phyloP scores from a whole-genome alignment of 2,113 vertebrate genomes.

The Heterochromis multidens region DNA sequence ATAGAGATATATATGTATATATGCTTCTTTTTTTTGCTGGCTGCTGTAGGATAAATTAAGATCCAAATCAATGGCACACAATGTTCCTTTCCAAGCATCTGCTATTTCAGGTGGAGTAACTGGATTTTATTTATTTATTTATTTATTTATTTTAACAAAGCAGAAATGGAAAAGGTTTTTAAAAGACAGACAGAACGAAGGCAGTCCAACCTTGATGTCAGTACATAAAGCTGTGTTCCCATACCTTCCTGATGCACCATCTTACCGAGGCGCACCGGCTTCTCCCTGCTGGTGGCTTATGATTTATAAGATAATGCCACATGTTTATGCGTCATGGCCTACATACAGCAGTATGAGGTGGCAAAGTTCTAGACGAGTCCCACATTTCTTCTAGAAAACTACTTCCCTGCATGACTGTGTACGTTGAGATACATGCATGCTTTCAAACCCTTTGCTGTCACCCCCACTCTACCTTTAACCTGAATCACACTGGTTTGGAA shows the following conservation, averaged over 20 bases:
- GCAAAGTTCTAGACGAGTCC: background rate
- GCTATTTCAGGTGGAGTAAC: constrained; percentile 29
- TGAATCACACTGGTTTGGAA: constrained; percentile 32
- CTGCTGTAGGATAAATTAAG: background rate
- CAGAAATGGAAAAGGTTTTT: background rate
- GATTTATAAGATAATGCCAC: constrained; percentile 6
- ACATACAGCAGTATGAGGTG: background rate
- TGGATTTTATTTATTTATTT: background rate
- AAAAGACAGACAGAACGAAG: background rate
- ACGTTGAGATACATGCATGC: background rate
- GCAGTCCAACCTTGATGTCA: background rate
- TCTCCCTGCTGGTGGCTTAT: background rate
- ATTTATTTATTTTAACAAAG: background rate
- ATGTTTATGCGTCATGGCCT: background rate
- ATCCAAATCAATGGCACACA: background rate
- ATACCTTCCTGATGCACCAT: background rate
- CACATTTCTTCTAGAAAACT: background rate
- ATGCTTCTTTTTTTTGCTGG: background rate
- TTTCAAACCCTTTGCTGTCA: constrained; percentile 4
- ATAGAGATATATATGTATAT: background rate
- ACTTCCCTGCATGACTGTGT: background rate
- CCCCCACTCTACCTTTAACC: constrained; percentile 15
- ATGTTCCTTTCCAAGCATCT: background rate
- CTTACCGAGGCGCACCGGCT: background rate
- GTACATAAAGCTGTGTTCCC: background rate